These are phyloP conservation scores for Crocodylus rhombifer DNA, from an alignment of 2,797 vertebrate genomes.

Conservation along the genomic window DNA sequence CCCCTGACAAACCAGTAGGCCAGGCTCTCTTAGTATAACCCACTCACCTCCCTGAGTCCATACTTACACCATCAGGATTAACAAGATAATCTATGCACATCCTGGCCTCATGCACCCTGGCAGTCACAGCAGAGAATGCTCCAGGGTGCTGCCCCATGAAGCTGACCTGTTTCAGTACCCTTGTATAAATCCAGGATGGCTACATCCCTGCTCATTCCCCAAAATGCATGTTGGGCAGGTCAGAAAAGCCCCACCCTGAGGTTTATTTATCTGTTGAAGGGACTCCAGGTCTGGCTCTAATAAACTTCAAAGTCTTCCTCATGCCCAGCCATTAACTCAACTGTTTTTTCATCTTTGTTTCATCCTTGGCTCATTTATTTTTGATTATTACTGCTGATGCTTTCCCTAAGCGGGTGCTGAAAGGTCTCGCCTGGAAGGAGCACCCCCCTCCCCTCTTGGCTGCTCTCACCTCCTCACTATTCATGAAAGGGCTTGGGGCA, in stretches of 20 bases:
- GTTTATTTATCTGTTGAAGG: not conserved
- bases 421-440: not conserved
- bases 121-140: not conserved
- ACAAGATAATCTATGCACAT: not conserved
- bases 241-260: not conserved
- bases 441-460: not conserved
- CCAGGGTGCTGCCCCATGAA: accelerated
- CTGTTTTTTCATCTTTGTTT: slow-evolving; percentile 27
- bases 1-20: not conserved
- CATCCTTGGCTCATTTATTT: not conserved
- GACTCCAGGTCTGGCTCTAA: slow-evolving; percentile 22
- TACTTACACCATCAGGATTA: not conserved
- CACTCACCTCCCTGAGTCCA: not conserved
- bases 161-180: not conserved
- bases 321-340: not conserved
- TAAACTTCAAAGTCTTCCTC: slow-evolving; percentile 48
- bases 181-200: not conserved
- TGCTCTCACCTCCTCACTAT: not conserved
- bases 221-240: not conserved
- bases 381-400: not conserved
- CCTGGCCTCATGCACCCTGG: not conserved
- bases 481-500: not conserved
- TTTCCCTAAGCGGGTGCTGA: not conserved
- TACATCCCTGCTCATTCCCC: not conserved
- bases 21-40: not conserved